Base-by-base conservation (phyloP, 2,797 vertebrate genomes). In the Aeoliscus strigatus region DNA sequence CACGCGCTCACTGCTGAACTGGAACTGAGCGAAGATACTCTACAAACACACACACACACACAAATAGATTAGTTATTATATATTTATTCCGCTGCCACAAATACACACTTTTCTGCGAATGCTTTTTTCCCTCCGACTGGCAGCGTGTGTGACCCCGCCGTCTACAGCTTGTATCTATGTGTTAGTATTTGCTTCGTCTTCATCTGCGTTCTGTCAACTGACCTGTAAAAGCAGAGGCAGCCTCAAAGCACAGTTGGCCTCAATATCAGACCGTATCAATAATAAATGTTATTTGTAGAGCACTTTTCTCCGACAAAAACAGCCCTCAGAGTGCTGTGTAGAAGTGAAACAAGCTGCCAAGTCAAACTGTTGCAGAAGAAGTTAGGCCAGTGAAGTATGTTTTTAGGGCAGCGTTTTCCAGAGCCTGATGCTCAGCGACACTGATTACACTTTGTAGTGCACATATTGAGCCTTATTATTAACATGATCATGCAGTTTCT, bases 1-100 rank as follows among this genome's bases (percentile, higher is more conserved):
- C 8, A 97, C 94, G 18, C 94, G 96, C 79, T 97, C 94, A 73
- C 89, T 97, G 84, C 95, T 98, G 72, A 91, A 97, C 42, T 98
- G 94, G 82, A 98, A 98, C 86, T 98, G 94, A 69, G 92, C 93
- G 67, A 98, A 98, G 84, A 98, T 98, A 77, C 92, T 90, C 95
- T 98, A 48, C 51, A 57, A 36, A 40, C 41, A 54, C 43, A 61
- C 47, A 42, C 52, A 58, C 51, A 35, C 33, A 64, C 33, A 62
- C 40, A 37, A n/a, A 51, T 15, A 64, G 5, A 56, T 23, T 28
- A 36, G 71, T 1, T 27, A 58, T 66, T 16, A 35, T 45, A 55
- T 39, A 41, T 27, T 57, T 27, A 59, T 36, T 30, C 13, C 10
- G 2, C 26, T 39, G 54, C 43, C 26, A 21, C 36, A 51, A 48